phyloP scores from a whole-genome alignment of 2,797 vertebrate species.

The Tenualosa thibaudeaui region DNA sequence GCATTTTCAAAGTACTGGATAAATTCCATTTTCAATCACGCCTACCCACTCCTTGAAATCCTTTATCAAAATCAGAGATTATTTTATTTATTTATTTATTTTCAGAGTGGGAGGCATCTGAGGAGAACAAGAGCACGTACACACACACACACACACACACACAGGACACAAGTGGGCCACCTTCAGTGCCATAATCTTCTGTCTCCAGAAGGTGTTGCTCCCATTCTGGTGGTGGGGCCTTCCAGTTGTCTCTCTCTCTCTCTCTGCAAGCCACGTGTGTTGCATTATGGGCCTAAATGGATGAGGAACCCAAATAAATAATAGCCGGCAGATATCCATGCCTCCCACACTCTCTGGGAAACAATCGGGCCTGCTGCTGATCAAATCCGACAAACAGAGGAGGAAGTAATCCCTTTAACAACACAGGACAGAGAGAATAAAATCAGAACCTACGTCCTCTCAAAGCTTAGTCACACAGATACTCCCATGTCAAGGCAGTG shows the following conservation, averaged over 20 bases:
- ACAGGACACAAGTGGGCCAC: constrained; percentile 13
- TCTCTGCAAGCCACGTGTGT: neutral
- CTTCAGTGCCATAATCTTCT: neutral
- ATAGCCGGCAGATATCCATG: constrained; percentile 1
- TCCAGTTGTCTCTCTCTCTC: neutral
- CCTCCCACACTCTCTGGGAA: constrained; percentile 9
- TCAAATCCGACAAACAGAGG: constrained; percentile 10
- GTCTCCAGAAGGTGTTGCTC: constrained; percentile 10
- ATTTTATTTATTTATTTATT: neutral
- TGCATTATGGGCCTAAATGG: constrained; percentile 3
- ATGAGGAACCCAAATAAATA: constrained; percentile 27
- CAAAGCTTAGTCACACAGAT: neutral
- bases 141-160: too few relatives aligned
- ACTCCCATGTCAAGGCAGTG: constrained; percentile 38
- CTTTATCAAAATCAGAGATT: constrained; percentile 4
- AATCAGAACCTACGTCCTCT: neutral
- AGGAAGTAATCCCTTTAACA: constrained; percentile 32
- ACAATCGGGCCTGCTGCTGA: constrained; percentile 29
- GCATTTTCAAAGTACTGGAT: neutral
- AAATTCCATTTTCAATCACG: neutral
- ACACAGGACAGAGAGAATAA: neutral
- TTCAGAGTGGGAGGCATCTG: neutral
- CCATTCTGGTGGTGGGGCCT: neutral
- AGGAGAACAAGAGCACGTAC: neutral
- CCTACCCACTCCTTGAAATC: neutral